Evolutionary conservation across 2,888 invertebrate species (phyloP).

Genomic region (Venustoraphidia nigricollis): DNA sequence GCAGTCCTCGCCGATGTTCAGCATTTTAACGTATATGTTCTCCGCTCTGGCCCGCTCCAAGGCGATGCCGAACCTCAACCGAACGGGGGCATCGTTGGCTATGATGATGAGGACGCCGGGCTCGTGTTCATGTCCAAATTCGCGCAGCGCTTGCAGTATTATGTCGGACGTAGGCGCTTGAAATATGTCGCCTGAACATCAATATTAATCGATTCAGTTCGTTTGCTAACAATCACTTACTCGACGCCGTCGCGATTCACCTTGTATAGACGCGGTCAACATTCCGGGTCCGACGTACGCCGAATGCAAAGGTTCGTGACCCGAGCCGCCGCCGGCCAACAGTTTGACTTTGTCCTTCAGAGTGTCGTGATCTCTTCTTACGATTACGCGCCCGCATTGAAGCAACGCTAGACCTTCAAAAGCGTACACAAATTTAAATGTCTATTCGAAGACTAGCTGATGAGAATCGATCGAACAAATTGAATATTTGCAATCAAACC

Average conservation of each 20-base stretch:
- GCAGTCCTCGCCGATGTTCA: slow-evolving; percentile 56
- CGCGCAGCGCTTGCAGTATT: slow-evolving; percentile 22
- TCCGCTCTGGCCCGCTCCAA: slow-evolving; percentile 51
- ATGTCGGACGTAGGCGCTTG: slow-evolving; percentile 19
- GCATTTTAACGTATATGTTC: slow-evolving; percentile 35
- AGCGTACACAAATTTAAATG: too few species aligned
- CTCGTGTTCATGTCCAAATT: slow-evolving; percentile 19
- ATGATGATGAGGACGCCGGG: slow-evolving; percentile 53
- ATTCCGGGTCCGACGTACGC: slow-evolving; percentile 35
- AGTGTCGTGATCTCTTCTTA: slow-evolving; percentile 11
- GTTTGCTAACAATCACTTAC: background rate
- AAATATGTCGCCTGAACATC: slow-evolving; percentile 20
- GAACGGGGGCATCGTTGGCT: slow-evolving; percentile 63
- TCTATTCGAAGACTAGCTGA: too few species aligned
- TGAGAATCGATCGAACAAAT: too few species aligned
- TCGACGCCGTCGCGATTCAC: slow-evolving; percentile 15
- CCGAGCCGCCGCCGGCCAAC: slow-evolving; percentile 35
- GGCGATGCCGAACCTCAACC: slow-evolving; percentile 69
- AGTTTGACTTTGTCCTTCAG: slow-evolving; percentile 16
- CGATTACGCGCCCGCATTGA: slow-evolving; percentile 2
- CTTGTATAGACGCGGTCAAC: slow-evolving; percentile 33
- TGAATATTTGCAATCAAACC: too few species aligned
- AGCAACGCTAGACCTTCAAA: too few species aligned
- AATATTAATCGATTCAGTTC: slow-evolving; percentile 1
- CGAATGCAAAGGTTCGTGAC: slow-evolving; percentile 33